These are phyloP conservation scores for Malurus alboscapulatus DNA, from an alignment of 2,113 vertebrate species.

Conservation along the genomic window DNA sequence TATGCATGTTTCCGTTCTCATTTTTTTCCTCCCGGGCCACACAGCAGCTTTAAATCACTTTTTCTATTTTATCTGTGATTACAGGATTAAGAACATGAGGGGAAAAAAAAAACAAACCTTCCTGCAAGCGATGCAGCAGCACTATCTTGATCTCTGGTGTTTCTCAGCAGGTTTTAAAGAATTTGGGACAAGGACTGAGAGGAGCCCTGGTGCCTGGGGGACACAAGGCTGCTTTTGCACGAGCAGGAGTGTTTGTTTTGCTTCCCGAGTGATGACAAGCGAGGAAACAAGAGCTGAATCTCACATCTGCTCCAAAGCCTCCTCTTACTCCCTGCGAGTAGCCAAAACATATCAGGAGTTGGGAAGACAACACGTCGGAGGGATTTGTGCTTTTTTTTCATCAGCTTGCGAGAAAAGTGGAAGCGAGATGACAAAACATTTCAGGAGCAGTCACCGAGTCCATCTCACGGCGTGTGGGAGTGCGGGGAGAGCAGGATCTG, in stretches of 20 bases:
- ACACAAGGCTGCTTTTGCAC: neutral
- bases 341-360: constrained; percentile 54
- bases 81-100: neutral
- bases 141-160: neutral
- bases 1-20: neutral
- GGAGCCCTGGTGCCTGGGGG: rapidly evolving
- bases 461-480: neutral
- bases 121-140: neutral
- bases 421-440: constrained; percentile 60
- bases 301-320: constrained; percentile 59
- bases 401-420: constrained; percentile 34
- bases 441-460: constrained; percentile 11
- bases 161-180: neutral
- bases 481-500: neutral
- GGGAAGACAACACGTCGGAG: constrained; percentile 40
- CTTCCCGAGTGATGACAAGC: constrained; percentile 28
- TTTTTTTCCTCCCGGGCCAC: neutral
- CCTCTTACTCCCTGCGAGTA: constrained; percentile 31
- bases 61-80: neutral
- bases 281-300: constrained; percentile 40
- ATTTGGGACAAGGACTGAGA: rapidly evolving
- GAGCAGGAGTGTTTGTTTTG: constrained; percentile 52
- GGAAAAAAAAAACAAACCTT: neutral
- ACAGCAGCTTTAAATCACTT: neutral
- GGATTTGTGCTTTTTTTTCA: constrained; percentile 42